Percentiles rank a stretch among this genome's conserved stretches.
Evolutionary conservation across 64 coral and sea anemone genomes (phyloP).

Genomic region (Montipora foliosa): DNA sequence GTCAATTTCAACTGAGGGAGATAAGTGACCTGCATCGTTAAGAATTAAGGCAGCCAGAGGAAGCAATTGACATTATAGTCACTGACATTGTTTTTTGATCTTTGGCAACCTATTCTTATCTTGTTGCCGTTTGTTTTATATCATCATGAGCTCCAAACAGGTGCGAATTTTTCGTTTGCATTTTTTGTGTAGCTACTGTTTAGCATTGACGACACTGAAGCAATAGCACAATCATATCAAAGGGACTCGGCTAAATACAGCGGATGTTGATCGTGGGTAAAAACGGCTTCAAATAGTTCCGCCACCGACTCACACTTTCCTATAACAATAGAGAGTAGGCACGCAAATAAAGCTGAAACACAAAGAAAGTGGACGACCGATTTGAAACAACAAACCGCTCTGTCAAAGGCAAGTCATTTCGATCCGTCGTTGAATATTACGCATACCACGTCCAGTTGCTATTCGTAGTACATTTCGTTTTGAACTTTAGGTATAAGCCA

Average conservation of each 20-base stretch:
- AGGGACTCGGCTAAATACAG: neutral
- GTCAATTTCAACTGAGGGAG: neutral
- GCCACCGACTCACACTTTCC: neutral
- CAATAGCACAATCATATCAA: neutral
- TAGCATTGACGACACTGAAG: constrained; percentile 6
- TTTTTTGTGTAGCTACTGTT: neutral
- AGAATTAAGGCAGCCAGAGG: neutral
- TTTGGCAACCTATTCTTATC: constrained; percentile 18
- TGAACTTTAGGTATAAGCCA: too few relatives aligned
- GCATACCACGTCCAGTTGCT: neutral
- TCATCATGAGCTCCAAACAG: neutral
- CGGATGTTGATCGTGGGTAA: constrained; percentile 3
- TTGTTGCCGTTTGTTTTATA: neutral
- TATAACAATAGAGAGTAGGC: too few relatives aligned
- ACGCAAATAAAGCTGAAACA: too few relatives aligned
- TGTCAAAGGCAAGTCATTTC: too few relatives aligned
- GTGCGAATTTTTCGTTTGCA: neutral
- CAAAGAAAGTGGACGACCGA: too few relatives aligned
- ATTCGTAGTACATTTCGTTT: too few relatives aligned
- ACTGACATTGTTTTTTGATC: neutral
- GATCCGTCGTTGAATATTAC: too few relatives aligned
- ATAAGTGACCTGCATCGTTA: neutral
- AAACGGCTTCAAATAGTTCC: constrained; percentile 27
- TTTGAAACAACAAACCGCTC: too few relatives aligned
- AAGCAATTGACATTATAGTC: neutral